Evolutionary conservation across 2,888 invertebrate species (phyloP), one percentile per base, ranked within the genome.

Genomic region (Acrobasis suavella): DNA sequence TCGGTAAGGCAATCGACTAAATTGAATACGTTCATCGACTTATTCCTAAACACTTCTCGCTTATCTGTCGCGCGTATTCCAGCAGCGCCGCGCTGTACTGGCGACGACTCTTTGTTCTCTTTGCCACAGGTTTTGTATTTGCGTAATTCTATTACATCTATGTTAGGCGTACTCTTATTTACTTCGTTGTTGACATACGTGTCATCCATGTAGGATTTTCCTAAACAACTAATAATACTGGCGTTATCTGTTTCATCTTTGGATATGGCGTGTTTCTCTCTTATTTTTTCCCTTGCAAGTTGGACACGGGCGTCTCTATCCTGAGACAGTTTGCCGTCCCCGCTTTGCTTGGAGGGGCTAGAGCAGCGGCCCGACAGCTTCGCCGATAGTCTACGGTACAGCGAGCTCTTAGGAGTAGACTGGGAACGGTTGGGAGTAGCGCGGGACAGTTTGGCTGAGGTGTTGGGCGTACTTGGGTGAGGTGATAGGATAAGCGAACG

Each of bases 401-500:
- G 81, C 52, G 92, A 91, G 74, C 83, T 88, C 79, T 92, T 91
- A 70, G 90, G 89, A 69, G 90, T 90, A 70, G 87, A 85, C 75
- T 89, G 91, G 74, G 89, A 89, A 62, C 86, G 86, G 69, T 80
- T 86, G 65, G 90, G 86, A 65, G 89, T 86, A 66, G 82, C 78
- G 58, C 86, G 87, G 75, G 85, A 80, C 60, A 87, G 83, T 73
- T 85, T 85, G 64, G 74, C 67, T 72, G 83, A 75, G 67, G 83
- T 80, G 77, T 80, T 86, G 66, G 91, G 86, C 64, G 86, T 92
- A 82, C 77, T 91, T 64, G 86, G 85, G 72, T 80, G 89, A 67
- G 91, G 90, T 67, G 92, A 92, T 68, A 91, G 92, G 93, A 93
- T 92, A 93, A 91, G 93, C 93, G 93, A 93, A 92, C 92, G 91